Percentiles rank a stretch among this genome's conserved stretches.
These are phyloP conservation scores for Anomalospiza imberbis DNA, from an alignment of 2,797 vertebrate genomes.

Conservation along the genomic window DNA sequence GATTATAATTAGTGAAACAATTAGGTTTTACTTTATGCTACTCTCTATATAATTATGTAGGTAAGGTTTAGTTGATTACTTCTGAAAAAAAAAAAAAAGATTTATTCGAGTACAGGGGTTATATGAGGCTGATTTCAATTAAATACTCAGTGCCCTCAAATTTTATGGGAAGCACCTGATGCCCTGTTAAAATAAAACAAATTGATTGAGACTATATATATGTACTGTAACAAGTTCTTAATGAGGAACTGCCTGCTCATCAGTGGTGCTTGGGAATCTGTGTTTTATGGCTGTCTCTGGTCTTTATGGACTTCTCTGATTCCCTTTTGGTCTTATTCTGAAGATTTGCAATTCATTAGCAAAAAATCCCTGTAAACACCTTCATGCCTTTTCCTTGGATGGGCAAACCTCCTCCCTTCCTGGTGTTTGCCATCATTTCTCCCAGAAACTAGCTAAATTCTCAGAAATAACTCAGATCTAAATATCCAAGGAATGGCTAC, in stretches of 20 bases:
- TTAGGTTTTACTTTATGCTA: neutral
- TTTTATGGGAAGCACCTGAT: neutral
- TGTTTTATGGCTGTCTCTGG: neutral
- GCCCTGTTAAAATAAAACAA: slow-evolving; percentile 20
- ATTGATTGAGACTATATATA: neutral
- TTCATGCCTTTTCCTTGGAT: neutral
- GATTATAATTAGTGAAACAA: neutral
- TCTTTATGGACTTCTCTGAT: neutral
- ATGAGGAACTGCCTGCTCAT: neutral
- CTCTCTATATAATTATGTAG: neutral
- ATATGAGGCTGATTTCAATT: slow-evolving; percentile 19
- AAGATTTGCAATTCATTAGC: neutral
- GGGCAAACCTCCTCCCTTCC: neutral
- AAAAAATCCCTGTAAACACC: neutral
- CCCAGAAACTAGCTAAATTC: neutral
- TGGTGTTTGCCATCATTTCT: accelerated
- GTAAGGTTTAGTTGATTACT: neutral
- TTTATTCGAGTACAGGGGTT: neutral
- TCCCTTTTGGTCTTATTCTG: neutral
- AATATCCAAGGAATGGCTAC: neutral
- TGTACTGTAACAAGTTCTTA: slow-evolving; percentile 10
- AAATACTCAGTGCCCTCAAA: neutral
- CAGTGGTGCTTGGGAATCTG: neutral
- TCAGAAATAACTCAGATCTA: neutral
- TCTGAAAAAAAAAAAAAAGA: neutral